A percentile compares a stretch with the other conserved stretches of the same genome.
Conservation (phyloP, 2,113 vertebrate genomes). For the Casuarius casuarius region DNA sequence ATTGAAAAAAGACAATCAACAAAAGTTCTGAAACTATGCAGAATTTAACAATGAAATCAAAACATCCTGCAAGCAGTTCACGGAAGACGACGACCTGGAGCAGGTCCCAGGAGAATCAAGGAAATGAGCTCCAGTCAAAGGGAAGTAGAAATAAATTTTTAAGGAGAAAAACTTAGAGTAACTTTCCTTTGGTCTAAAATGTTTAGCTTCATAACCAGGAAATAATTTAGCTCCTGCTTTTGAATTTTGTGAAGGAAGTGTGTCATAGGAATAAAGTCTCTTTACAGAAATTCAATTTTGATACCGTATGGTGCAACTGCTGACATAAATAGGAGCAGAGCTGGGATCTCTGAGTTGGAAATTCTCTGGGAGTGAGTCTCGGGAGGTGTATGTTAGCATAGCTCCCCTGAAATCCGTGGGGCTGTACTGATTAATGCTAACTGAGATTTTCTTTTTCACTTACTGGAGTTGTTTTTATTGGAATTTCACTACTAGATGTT, state of each 20-base stretch:
- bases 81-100: neutral
- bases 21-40: neutral
- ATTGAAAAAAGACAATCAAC: neutral
- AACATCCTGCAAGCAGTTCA: neutral
- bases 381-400: neutral
- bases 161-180: neutral
- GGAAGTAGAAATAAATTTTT: neutral
- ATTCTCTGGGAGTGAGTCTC: neutral
- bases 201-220: neutral
- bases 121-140: neutral
- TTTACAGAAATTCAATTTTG: neutral
- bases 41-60: neutral
- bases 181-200: neutral
- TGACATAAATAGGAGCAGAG: neutral
- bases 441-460: neutral
- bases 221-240: neutral
- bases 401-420: neutral
- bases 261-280: neutral
- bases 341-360: neutral
- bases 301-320: neutral
- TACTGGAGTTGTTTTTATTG: neutral
- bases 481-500: neutral
- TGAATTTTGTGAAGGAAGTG: neutral
- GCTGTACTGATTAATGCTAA: neutral
- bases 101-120: neutral